Conservation (phyloP, 2,113 vertebrate genomes). For the Aptenodytes patagonicus region DNA sequence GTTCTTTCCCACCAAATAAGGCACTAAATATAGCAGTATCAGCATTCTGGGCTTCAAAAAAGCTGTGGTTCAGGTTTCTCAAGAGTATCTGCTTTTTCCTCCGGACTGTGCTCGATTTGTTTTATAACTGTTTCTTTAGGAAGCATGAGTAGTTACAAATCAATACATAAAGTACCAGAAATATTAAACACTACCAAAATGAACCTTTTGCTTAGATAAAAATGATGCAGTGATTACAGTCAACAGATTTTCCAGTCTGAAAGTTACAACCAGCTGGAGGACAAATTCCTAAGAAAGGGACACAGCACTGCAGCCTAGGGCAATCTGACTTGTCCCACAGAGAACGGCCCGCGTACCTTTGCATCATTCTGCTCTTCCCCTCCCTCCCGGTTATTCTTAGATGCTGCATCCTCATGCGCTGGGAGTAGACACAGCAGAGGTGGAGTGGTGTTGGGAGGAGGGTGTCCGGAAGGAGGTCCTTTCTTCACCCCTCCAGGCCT, state of each 20-base stretch:
- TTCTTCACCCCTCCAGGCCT: background rate
- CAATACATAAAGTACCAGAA: constrained; percentile 43
- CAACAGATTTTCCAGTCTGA: constrained; percentile 26
- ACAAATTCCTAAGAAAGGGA: background rate
- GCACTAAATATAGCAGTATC: constrained; percentile 35
- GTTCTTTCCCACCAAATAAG: constrained; percentile 27
- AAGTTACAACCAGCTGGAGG: background rate
- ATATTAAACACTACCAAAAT: constrained; percentile 32
- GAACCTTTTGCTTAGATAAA: background rate
- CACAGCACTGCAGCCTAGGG: background rate
- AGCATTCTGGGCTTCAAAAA: constrained; percentile 25
- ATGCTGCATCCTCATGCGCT: background rate
- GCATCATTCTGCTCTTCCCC: background rate
- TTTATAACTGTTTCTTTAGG: constrained; percentile 49
- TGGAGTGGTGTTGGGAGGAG: background rate
- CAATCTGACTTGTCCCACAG: background rate
- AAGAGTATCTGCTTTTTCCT: constrained; percentile 43
- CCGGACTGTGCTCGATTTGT: constrained; percentile 27
- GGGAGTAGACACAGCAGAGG: background rate
- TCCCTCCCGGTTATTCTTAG: background rate
- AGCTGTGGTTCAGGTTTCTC: constrained; percentile 45
- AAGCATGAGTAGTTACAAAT: constrained; percentile 48
- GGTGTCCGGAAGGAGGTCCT: fast-evolving
- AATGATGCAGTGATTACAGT: background rate
- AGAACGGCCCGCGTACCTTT: fast-evolving